Base-by-base conservation (phyloP, 2,888 invertebrate genomes). In the Acleris sparsana region DNA sequence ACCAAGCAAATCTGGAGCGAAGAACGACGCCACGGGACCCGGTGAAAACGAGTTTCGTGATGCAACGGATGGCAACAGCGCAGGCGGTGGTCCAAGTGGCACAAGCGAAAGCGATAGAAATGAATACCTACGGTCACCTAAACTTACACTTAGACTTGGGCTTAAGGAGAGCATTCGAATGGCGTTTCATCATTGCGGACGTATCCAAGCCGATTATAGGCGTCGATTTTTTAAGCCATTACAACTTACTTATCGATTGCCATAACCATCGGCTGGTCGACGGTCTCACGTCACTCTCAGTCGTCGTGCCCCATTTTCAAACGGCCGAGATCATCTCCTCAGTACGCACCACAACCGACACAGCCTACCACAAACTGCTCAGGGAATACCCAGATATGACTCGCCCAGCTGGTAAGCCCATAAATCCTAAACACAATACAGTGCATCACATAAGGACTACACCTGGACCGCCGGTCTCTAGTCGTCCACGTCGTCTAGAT, bases 151-250 rank as follows among this genome's bases (percentile, higher is more conserved):
- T 76, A 0, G 59, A 68, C 59, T 64, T 61, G 7, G 73, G 72
- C 0, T 63, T 76, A 6, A 56, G 73, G 9, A 62, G 71, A 25
- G 64, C 62, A 25, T 82, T 77, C 29, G 52, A 61, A 0, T 84
- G 81, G 80, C 67, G 66, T 2, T 85, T 83, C 58, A 69, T 74
- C 0, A 66, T 85, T 4, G 83, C 82, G 0, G 79, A 83, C 49
- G 77, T 82, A 0, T 56, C 76, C 0, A 77, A 73, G 33, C 77
- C 83, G 1, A 84, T 85, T 25, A 82, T 83, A 25, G 79, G 80
- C 3, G 79, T 75, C 5, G 80, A 83, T 67, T 82, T 85, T 52
- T 63, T 83, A n/a, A 52, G 57, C 1, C 72, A 73, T 59, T 83
- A 72, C 56, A 72, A 73, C 13, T 68, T 84, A 0, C 65, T 84